Percentiles rank a stretch among this genome's conserved stretches.
Conservation (phyloP, 2,113 vertebrate species). For the Dipodomys merriami region DNA sequence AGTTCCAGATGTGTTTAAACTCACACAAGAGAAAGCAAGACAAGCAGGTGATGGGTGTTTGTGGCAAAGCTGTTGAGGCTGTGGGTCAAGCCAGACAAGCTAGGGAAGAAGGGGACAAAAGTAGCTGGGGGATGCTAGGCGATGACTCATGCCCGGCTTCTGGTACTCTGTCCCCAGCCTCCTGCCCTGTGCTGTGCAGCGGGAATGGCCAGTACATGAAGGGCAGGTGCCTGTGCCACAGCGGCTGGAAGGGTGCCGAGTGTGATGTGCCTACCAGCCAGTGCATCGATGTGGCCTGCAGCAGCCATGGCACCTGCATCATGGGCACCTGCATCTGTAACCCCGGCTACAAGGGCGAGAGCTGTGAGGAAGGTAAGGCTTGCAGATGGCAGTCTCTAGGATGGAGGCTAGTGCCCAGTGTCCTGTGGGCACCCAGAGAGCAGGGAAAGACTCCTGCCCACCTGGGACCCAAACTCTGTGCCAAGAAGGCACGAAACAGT, state of each 20-base stretch:
- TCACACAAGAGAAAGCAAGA: background rate
- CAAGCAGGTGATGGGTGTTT: background rate
- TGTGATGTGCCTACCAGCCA: constrained; percentile 97
- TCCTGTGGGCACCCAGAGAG: background rate
- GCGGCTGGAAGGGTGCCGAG: constrained; percentile 98
- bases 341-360: constrained; percentile 98
- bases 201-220: constrained; percentile 99
- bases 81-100: background rate
- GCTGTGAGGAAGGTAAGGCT: constrained; percentile 96
- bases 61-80: background rate
- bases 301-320: constrained; percentile 95
- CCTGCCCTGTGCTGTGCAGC: constrained; percentile 98
- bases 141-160: background rate
- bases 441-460: no score
- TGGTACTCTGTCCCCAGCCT: constrained; percentile 83
- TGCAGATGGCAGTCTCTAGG: fast-evolving
- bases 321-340: constrained; percentile 98
- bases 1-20: background rate
- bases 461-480: fast-evolving
- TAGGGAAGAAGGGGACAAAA: background rate
- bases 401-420: background rate
- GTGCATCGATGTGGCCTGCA: constrained; percentile 96
- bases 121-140: fast-evolving
- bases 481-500: background rate
- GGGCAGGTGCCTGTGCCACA: constrained; percentile 97